A percentile compares a stretch with the other conserved stretches of the same genome.
Evolutionary conservation across 2,797 vertebrate genomes (phyloP).

Genomic region (Argentina silus): DNA sequence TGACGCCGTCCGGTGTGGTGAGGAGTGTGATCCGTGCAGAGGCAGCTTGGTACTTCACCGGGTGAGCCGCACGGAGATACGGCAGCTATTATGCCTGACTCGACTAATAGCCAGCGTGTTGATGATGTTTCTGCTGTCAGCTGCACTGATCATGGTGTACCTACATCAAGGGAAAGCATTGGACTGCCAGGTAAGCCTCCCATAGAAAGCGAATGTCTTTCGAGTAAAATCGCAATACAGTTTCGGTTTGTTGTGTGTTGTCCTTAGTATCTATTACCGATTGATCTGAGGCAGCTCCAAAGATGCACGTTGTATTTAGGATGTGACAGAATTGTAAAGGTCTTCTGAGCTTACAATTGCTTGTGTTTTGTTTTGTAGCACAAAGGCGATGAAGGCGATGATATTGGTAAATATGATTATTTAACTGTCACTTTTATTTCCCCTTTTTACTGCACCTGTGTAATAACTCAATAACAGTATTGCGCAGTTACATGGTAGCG

Average conservation of each 20-base stretch:
- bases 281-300: too few species aligned
- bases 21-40: too few species aligned
- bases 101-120: background rate
- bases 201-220: background rate
- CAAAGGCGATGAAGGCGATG: background rate
- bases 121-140: background rate
- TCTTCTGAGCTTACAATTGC: too few species aligned
- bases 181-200: background rate
- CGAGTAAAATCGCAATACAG: background rate
- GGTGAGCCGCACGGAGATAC: background rate
- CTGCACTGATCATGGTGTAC: background rate
- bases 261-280: too few species aligned
- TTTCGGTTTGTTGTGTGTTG: background rate
- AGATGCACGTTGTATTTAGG: too few species aligned
- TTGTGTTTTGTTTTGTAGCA: conserved; percentile 5
- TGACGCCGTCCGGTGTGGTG: background rate
- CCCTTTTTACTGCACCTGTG: background rate
- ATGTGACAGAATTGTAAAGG: too few species aligned
- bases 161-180: background rate
- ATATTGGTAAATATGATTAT: background rate
- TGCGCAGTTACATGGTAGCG: background rate
- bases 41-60: too few species aligned
- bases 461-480: too few species aligned
- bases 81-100: background rate
- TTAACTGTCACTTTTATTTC: background rate